Conservation (phyloP, 2,797 vertebrate genomes). For the Pseudochirops cupreus region DNA sequence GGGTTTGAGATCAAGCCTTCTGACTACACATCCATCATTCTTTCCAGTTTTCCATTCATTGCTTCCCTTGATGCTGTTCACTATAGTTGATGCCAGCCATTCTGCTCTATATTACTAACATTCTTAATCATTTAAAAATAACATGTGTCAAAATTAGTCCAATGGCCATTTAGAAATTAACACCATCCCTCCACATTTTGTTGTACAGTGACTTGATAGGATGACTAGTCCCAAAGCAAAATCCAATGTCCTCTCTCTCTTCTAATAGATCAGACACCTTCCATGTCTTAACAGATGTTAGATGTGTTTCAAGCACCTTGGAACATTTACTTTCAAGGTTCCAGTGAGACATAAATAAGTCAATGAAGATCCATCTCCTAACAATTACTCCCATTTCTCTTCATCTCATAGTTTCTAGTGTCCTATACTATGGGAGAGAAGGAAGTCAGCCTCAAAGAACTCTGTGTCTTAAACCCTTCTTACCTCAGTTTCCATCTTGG, state of each 20-base stretch:
- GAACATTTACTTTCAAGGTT: not conserved
- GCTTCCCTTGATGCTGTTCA: rapidly evolving
- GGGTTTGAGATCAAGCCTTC: not conserved
- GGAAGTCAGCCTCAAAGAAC: not conserved
- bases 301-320: not conserved
- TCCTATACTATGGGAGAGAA: not conserved
- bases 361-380: not conserved
- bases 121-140: not conserved
- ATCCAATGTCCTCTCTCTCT: not conserved
- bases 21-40: not conserved
- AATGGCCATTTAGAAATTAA: not conserved
- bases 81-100: not conserved
- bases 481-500: not conserved
- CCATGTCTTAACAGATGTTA: not conserved
- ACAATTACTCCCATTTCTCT: not conserved
- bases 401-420: not conserved
- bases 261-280: not conserved
- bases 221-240: not conserved
- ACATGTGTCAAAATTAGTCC: slow-evolving; percentile 10
- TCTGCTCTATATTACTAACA: not conserved
- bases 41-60: not conserved
- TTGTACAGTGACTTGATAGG: not conserved
- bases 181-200: not conserved
- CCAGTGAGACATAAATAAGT: not conserved
- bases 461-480: not conserved